Conservation (phyloP, 2,888 invertebrate species). For the Eupithecia pulchellata region DNA sequence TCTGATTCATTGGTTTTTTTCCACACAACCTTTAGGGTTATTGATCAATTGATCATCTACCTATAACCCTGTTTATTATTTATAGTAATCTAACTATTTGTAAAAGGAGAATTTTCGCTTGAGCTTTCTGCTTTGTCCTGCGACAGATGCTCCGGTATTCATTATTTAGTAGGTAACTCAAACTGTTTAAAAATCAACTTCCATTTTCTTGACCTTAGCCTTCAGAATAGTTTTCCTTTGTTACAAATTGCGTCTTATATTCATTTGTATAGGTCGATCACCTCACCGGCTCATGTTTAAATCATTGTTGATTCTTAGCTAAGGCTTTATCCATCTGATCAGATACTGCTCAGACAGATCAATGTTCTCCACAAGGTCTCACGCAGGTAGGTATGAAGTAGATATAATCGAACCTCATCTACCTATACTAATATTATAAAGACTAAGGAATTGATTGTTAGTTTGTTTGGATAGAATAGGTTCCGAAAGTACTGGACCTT, state of each 20-base stretch:
- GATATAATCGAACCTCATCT: background rate
- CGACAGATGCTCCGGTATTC: background rate
- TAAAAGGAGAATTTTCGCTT: too few species aligned
- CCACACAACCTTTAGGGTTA: too few species aligned
- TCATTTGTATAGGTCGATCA: background rate
- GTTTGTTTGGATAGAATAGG: too few species aligned
- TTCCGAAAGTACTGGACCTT: too few species aligned
- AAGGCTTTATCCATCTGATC: constrained; percentile 13
- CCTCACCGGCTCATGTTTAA: constrained; percentile 7
- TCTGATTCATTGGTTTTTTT: too few species aligned
- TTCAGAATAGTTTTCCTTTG: background rate
- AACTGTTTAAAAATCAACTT: background rate
- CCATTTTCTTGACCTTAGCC: background rate
- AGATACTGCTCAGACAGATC: constrained; percentile 22
- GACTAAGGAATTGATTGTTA: too few species aligned
- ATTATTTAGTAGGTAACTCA: background rate
- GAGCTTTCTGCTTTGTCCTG: too few species aligned
- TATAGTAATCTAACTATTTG: too few species aligned
- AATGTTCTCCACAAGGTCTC: constrained; percentile 34
- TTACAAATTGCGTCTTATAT: background rate
- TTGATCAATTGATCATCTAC: too few species aligned
- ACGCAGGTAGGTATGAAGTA: background rate
- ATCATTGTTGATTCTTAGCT: constrained; percentile 9
- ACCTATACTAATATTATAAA: too few species aligned
- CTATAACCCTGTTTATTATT: too few species aligned